Conservation (phyloP, 2,113 vertebrate species). For the Patagioenas fasciata region DNA sequence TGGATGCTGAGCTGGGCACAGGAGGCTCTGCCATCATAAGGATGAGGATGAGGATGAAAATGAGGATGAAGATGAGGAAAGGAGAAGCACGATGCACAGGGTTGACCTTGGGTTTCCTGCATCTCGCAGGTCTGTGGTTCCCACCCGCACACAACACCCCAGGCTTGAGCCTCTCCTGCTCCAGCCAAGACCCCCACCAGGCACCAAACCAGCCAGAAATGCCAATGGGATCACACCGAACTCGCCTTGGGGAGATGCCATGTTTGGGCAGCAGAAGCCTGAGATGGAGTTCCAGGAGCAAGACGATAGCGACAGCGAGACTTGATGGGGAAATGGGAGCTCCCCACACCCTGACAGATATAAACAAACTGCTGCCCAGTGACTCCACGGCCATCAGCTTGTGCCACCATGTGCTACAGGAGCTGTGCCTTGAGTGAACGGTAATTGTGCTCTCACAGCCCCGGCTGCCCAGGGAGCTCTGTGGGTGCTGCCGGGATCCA, state of each 20-base stretch:
- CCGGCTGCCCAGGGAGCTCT: not conserved
- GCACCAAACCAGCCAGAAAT: not conserved
- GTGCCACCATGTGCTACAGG: not conserved
- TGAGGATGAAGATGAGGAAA: not conserved
- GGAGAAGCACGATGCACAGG: not conserved
- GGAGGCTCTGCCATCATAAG: not conserved
- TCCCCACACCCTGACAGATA: not conserved
- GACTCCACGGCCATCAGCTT: not conserved
- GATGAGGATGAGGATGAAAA: not conserved
- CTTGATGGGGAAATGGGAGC: accelerated
- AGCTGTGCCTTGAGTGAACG: not conserved
- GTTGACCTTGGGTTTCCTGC: not conserved
- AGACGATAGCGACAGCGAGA: accelerated
- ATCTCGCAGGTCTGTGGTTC: not conserved
- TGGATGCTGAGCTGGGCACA: accelerated
- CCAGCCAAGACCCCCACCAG: not conserved
- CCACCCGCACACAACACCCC: accelerated
- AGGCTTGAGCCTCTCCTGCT: not conserved
- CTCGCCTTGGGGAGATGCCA: not conserved
- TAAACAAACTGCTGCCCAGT: not conserved
- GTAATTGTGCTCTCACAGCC: not conserved
- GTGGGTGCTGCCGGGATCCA: not conserved
- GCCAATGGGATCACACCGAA: accelerated
- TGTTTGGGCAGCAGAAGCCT: accelerated
- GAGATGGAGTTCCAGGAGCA: not conserved